These are phyloP conservation scores for Endomychus coccineus DNA, from an alignment of 2,888 invertebrate genomes.

Conservation along the genomic window DNA sequence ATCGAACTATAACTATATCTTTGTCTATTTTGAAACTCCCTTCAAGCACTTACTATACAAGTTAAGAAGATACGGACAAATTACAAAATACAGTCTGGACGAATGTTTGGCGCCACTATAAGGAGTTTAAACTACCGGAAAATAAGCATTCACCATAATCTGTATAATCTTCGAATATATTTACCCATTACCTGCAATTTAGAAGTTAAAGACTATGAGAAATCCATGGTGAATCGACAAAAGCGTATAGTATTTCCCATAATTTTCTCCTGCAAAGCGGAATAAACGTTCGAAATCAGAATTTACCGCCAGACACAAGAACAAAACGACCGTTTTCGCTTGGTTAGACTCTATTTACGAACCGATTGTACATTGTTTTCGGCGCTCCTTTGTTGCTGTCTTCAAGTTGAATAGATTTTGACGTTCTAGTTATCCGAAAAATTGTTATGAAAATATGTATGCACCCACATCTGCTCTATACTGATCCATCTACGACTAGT, in stretches of 20 bases:
- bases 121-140: conserved; percentile 34
- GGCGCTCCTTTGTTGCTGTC: conserved; percentile 24
- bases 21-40: too few species aligned
- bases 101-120: conserved; percentile 32
- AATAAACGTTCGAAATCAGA: conserved; percentile 38
- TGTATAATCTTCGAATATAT: conserved; percentile 28
- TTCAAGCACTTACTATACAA: too few species aligned
- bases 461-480: conserved; percentile 9
- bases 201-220: conserved; percentile 23
- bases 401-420: background rate
- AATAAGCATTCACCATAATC: conserved; percentile 36
- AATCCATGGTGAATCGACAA: conserved; percentile 8
- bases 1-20: too few species aligned
- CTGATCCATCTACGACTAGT: conserved; percentile 7
- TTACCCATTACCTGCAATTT: conserved; percentile 25
- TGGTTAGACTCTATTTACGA: conserved; percentile 31
- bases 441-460: conserved; percentile 3
- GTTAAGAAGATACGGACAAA: too few species aligned
- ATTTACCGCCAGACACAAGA: conserved; percentile 30
- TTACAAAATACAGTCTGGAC: too few species aligned
- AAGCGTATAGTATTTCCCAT: conserved; percentile 25
- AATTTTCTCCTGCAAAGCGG: conserved; percentile 34
- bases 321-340: conserved; percentile 29
- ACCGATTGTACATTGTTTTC: conserved; percentile 28
- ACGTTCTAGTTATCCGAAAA: conserved; percentile 6